These are phyloP conservation scores for Scaptodrosophila latifasciaeformis DNA, from an alignment of 2,888 invertebrate genomes.

Conservation along the genomic window DNA sequence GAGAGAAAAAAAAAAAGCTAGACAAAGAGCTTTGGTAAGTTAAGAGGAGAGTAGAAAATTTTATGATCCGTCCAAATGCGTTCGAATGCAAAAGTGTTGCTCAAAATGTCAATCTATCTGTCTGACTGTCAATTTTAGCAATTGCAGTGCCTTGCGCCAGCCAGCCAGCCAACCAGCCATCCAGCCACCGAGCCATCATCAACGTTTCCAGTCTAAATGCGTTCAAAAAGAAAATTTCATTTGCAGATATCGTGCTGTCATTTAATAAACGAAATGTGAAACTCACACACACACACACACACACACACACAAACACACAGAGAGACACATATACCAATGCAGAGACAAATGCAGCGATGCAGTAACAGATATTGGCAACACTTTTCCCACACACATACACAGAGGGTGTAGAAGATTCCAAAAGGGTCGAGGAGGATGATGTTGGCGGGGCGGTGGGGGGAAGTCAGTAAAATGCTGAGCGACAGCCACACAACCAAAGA, in stretches of 20 bases:
- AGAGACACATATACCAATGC: conserved; percentile 15
- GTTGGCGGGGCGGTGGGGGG: no score
- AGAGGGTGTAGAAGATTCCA: background rate
- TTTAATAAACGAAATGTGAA: conserved; percentile 72
- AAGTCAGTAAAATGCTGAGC: conserved; percentile 39
- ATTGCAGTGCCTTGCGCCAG: conserved; percentile 34
- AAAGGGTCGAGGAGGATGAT: no score
- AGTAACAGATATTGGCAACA: conserved; percentile 68
- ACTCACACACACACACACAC: conserved; percentile 16
- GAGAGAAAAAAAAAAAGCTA: conserved; percentile 39
- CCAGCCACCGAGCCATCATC: conserved; percentile 7
- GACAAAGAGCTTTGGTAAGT: no score
- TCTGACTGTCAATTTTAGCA: conserved; percentile 67
- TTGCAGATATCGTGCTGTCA: conserved; percentile 74
- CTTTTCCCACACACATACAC: conserved; percentile 41
- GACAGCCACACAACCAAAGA: conserved; percentile 24
- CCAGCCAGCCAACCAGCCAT: conserved; percentile 5
- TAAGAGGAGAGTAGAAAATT: conserved; percentile 44
- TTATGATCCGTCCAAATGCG: conserved; percentile 70
- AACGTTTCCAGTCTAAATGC: conserved; percentile 55
- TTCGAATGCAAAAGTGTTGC: conserved; percentile 67
- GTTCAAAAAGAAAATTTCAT: conserved; percentile 72
- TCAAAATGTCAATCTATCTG: conserved; percentile 67
- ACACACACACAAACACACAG: conserved; percentile 11
- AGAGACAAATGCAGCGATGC: conserved; percentile 62